Base-by-base conservation (phyloP, 2,113 vertebrate genomes). In the Clupea harengus region DNA sequence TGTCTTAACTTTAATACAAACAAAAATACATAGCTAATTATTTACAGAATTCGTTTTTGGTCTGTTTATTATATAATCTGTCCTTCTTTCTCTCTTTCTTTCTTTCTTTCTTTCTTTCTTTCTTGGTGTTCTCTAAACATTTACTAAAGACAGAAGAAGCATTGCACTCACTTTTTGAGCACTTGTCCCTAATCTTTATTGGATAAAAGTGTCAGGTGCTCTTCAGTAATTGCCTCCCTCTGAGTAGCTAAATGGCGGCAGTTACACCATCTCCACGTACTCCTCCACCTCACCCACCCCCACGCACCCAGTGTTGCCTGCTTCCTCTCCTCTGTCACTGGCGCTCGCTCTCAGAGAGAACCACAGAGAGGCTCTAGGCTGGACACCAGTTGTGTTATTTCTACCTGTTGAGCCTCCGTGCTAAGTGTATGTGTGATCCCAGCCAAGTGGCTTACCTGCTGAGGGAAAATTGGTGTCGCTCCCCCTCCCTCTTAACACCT, bases 91-190 rank as follows among this genome's bases (percentile, higher is more conserved):
- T 22, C 7, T 64, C 57, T 67, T 8, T 67, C 60, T 67, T 28
- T 75, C 67, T 75, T 39, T n/a, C 57, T n/a, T 64, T n/a, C 57
- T 64, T 64, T 64, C 57, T 22, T 64, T 64, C 20, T 64, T 64
- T 64, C 57, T 64, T 20, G 39, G 39, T 39, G 39, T 39, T 39
- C n/a, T 28, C n/a, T 10, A 15, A 52, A 52, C 13, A 52, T 52
- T 52, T 52, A 52, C 2, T 0, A 52, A 13, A 15, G 15, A 52
- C 15, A 52, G 15, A 11, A 52, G 39, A 52, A 15, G 11, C 50
- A 11, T 52, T 15, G 50, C 15, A 11, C 50, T 15, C 15, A 15
- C 50, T 18, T 20, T 20, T 57, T 20, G 52, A 18, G 52, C 52
- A 57, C 52, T 57, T 57, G 3, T 57, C 4, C 17, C 52, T 57